These are phyloP conservation scores for Listronotus oregonensis DNA, from an alignment of 1,140 invertebrate species.

Conservation along the genomic window DNA sequence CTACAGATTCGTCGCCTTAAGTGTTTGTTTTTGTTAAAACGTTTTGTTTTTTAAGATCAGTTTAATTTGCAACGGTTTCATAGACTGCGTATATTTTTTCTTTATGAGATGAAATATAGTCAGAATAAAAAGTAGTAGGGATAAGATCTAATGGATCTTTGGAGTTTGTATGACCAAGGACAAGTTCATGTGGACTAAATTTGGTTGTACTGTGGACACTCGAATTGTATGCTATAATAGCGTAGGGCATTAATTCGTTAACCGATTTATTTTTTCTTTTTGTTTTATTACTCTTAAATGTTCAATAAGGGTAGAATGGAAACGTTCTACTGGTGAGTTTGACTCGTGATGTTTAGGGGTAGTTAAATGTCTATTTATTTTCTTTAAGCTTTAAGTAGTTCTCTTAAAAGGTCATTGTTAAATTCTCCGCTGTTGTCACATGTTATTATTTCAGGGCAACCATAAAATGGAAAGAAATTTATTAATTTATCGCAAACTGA, in stretches of 20 bases:
- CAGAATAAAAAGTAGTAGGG: conserved; percentile 21
- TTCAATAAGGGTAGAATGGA: conserved; percentile 42
- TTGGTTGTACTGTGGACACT: conserved; percentile 13
- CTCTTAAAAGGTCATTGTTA: conserved; percentile 40
- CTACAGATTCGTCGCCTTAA: neutral
- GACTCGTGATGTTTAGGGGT: conserved; percentile 49
- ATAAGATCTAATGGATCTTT: conserved; percentile 22
- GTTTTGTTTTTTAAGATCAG: neutral
- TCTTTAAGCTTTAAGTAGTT: conserved; percentile 44
- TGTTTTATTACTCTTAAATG: conserved; percentile 48
- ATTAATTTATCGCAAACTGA: conserved; percentile 28
- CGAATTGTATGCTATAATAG: conserved; percentile 18
- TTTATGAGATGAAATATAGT: conserved; percentile 23
- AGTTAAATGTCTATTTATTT: conserved; percentile 52
- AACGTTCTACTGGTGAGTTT: conserved; percentile 49
- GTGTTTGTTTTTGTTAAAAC: conserved; percentile 2
- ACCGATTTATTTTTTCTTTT: conserved; percentile 34
- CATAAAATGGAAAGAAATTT: conserved; percentile 34
- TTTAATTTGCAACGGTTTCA: neutral
- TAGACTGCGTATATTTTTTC: conserved; percentile 7
- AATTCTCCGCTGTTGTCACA: conserved; percentile 42
- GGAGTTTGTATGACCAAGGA: conserved; percentile 17
- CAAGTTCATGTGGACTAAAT: conserved; percentile 19
- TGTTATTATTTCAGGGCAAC: conserved; percentile 34
- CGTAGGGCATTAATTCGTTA: conserved; percentile 35